phyloP scores from a whole-genome alignment of 2,797 vertebrate genomes.

The Aldrovandia affinis region DNA sequence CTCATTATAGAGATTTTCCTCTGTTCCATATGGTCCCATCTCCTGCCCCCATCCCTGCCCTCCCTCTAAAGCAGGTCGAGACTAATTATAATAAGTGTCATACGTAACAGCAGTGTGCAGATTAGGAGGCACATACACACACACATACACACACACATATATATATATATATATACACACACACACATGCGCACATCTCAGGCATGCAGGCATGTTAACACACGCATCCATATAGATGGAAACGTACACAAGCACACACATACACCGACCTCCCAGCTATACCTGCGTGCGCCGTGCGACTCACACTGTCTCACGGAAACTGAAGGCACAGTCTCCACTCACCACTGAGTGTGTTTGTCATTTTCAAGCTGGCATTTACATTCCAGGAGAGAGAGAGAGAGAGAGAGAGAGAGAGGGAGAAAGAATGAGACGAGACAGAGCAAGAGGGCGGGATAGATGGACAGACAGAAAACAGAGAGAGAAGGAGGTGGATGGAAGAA shows the following conservation, averaged over 20 bases:
- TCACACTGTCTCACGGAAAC: neutral
- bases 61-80: too few relatives aligned
- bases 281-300: too few relatives aligned
- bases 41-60: too few relatives aligned
- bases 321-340: neutral
- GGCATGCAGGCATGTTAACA: neutral
- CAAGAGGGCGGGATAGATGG: neutral
- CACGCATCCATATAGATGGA: neutral
- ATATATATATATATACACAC: neutral
- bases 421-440: neutral
- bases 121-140: too few relatives aligned
- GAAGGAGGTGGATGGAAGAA: too few relatives aligned
- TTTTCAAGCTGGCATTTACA: neutral
- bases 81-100: too few relatives aligned
- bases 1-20: too few relatives aligned
- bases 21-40: too few relatives aligned
- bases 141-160: slow-evolving; percentile 1
- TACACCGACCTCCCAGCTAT: too few relatives aligned
- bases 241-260: neutral
- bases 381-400: neutral
- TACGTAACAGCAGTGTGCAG: too few relatives aligned
- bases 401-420: neutral
- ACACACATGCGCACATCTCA: neutral
- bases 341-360: neutral
- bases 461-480: neutral